A percentile compares a stretch with the other conserved stretches of the same genome.
Evolutionary conservation across 2,888 invertebrate species (phyloP).

Genomic region (Oscheius sp.): DNA sequence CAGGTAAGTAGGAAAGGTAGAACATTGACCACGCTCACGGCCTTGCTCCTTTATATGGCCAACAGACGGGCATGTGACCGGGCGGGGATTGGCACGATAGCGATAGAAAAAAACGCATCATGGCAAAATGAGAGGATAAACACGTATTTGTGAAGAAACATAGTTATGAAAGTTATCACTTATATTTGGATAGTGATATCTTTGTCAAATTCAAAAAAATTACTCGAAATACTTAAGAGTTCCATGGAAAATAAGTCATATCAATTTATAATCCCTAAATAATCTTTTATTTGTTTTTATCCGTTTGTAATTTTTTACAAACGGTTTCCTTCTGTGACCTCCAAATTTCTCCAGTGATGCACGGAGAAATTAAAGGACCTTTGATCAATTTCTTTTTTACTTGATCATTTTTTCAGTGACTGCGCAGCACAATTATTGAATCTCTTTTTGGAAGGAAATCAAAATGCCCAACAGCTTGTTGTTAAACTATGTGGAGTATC

Average conservation of each 20-base stretch:
- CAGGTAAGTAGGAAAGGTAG: slow-evolving; percentile 18
- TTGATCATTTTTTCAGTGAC: slow-evolving; percentile 24
- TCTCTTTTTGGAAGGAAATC: slow-evolving; percentile 8
- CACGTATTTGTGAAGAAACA: background rate
- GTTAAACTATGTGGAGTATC: slow-evolving; percentile 20
- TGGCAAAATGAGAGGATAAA: background rate
- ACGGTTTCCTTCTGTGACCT: background rate
- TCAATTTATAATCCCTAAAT: too few relatives aligned
- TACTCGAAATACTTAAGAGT: too few relatives aligned
- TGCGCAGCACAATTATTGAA: slow-evolving; percentile 12
- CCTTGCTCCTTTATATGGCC: slow-evolving; percentile 19
- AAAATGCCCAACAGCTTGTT: slow-evolving; percentile 18
- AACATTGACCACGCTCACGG: background rate
- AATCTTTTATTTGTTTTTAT: too few relatives aligned
- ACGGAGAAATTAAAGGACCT: background rate
- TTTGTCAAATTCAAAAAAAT: too few relatives aligned
- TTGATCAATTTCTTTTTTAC: background rate
- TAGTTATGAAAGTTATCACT: too few relatives aligned
- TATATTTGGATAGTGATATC: too few relatives aligned
- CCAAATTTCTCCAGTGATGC: background rate
- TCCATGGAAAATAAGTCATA: too few relatives aligned
- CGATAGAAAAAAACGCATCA: slow-evolving; percentile 1
- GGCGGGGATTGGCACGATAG: slow-evolving; percentile 10
- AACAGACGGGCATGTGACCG: slow-evolving; percentile 20
- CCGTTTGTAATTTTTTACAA: too few relatives aligned